Base-by-base conservation (phyloP, 2,888 invertebrate genomes). In the Linnaemya tessellans region DNA sequence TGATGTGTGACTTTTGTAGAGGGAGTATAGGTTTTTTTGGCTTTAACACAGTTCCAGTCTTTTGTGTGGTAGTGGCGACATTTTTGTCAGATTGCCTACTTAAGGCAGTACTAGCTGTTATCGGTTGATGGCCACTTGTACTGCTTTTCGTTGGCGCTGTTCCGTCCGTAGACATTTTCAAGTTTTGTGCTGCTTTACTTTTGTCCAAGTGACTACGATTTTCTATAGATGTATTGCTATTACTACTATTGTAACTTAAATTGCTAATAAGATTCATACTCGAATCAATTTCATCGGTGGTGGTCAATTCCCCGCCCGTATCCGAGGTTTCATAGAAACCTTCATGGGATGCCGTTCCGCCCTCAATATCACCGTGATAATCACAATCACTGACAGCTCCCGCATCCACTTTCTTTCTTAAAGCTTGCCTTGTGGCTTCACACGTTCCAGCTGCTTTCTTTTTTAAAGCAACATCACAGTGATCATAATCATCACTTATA, bases 191-290 rank as follows among this genome's bases (percentile, higher is more conserved):
- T 11, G 38, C 87, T 86, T 78, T 84, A 64, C 54, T 85, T 79
- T 73, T 87, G 86, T 86, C 84, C 86, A 88, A 75, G 83, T 85
- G 88, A 86, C 81, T 87, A 80, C 88, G 90, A 86, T 89, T 89
- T 77, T 91, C 90, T 89, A 91, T 90, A 84, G 92, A 92, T 86
- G 90, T 90, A 87, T 92, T 92, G 90, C 92, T 92, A 90, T 91
- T 91, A 91, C 91, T 92, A 90, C 92, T 92, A 90, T 92, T 91
- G 91, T 89, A 92, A 90, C 91, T 92, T 89, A 92, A 89, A 88
- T 91, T 92, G 90, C 91, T 92, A 84, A 90, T 90, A 82, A 91
- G 89, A 88, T 92, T 92, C 89, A 90, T 89, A 88, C 91, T 92
- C 56, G 91, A 91, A 89, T 92, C 91, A 86, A 87, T 86, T 82